phyloP scores from a whole-genome alignment of 2,113 vertebrate genomes.

The Piaya cayana region DNA sequence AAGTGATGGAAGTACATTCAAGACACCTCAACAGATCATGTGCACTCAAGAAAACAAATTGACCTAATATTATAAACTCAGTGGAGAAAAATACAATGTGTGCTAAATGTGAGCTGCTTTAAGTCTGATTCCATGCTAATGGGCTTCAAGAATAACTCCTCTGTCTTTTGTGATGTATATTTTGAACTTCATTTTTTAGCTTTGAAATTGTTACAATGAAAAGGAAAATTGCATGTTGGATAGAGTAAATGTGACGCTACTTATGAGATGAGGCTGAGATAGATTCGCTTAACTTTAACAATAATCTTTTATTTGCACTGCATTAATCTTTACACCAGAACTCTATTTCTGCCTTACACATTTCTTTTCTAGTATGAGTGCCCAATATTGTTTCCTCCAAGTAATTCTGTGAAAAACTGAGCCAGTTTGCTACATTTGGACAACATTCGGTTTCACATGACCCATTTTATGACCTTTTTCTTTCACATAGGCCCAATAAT shows the following conservation, averaged over 20 bases:
- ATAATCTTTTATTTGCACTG: conserved; percentile 1
- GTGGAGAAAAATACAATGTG: not conserved
- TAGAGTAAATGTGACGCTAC: not conserved
- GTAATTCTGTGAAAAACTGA: not conserved
- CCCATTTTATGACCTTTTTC: conserved; percentile 21
- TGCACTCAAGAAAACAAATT: conserved; percentile 27
- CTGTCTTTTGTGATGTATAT: not conserved
- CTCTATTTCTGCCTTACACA: not conserved
- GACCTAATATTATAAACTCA: not conserved
- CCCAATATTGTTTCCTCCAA: not conserved
- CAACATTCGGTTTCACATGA: not conserved
- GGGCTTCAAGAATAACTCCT: not conserved
- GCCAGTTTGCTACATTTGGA: not conserved
- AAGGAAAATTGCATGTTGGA: conserved; percentile 3
- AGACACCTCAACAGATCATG: not conserved
- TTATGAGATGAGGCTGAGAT: not conserved
- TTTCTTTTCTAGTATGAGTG: not conserved
- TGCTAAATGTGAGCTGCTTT: not conserved
- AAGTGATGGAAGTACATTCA: not conserved
- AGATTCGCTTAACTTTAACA: conserved; percentile 29
- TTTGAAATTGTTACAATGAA: not conserved
- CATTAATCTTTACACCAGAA: conserved; percentile 4
- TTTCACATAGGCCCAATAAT: not conserved
- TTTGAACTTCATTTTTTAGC: not conserved
- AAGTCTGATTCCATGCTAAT: not conserved